Evolutionary conservation across 2,888 invertebrate species (phyloP).

Genomic region (Melikaiella ostensackeni): DNA sequence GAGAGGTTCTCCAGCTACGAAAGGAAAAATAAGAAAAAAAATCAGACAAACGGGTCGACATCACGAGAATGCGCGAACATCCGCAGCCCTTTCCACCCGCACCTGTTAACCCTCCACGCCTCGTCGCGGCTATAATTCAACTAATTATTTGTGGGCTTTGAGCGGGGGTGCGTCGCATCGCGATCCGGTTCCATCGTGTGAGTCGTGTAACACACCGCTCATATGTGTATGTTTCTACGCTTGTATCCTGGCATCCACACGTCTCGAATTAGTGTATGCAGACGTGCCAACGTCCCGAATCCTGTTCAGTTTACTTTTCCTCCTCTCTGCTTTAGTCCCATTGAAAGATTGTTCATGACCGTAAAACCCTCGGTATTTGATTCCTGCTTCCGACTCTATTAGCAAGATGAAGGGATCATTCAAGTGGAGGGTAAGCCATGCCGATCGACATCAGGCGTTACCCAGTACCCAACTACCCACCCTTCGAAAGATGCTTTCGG

Average conservation of each 20-base stretch:
- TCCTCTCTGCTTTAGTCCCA: neutral
- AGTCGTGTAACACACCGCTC: neutral
- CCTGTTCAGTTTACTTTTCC: slow-evolving; percentile 6
- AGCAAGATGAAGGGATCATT: slow-evolving; percentile 39
- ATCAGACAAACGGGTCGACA: slow-evolving; percentile 8
- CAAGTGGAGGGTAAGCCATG: slow-evolving; percentile 31
- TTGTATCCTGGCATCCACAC: too few species aligned
- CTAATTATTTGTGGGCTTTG: slow-evolving; percentile 22
- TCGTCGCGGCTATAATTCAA: slow-evolving; percentile 13
- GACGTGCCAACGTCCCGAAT: neutral
- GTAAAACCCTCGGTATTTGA: slow-evolving; percentile 41
- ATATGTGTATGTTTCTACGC: neutral
- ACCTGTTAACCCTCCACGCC: too few species aligned
- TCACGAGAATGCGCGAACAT: neutral
- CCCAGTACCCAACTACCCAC: neutral
- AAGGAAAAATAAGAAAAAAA: neutral
- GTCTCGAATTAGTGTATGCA: slow-evolving; percentile 4
- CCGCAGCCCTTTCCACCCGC: neutral
- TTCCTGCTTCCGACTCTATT: slow-evolving; percentile 38
- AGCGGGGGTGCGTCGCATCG: neutral
- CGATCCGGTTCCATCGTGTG: neutral
- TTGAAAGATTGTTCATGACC: slow-evolving; percentile 4
- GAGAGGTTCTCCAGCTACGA: slow-evolving; percentile 1
- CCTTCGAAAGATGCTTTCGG: slow-evolving; percentile 3
- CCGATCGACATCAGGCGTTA: neutral